Base-by-base conservation (phyloP, 2,113 vertebrate species). In the Actinemys pallida region DNA sequence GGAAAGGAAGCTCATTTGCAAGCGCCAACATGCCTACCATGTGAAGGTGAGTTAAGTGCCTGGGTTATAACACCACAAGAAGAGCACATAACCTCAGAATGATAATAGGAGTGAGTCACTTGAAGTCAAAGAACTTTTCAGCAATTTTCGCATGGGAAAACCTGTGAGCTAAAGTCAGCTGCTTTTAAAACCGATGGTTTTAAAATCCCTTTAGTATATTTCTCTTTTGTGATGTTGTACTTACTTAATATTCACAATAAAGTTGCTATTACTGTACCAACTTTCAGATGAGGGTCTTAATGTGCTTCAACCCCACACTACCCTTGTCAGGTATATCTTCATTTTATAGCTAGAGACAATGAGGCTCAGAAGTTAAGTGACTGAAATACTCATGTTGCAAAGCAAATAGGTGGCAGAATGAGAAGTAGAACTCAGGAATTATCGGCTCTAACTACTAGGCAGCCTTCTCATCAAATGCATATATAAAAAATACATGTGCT, bases 111-210 rank as follows among this genome's bases (percentile, higher is more conserved):
- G 1, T 98, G 97, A 98, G 79, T 98, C 96, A 97, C 90, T 92
- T 92, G 69, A 47, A 90, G 53, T 82, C 93, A 93, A 86, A 96
- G 92, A 93, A 96, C 89, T 83, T 88, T 92, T 82, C 92, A 91
- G 88, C 72, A 92, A 91, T 97, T 97, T 98, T 97, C 96, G 97
- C 97, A 0, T 97, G 97, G 97, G 97, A 97, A 97, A 97, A 95
- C n/a, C 75, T 90, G 78, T 94, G 92, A 92, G 88, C 89, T 92
- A 88, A 83, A 57, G 92, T 88, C 92, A 79, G 53, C 2, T 1
- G 22, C 39, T 83, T 56, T 56, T 81, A 45, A 78, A 47, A 27
- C 75, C n/a, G 2, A 53, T 45, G n/a, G 0, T 25, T 94, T 89
- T 85, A 45, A 89, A 86, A 4, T 86, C 88, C 88, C 82, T 24